These are phyloP conservation scores for Pollenia amentaria DNA, from an alignment of 2,888 invertebrate species.

Conservation along the genomic window DNA sequence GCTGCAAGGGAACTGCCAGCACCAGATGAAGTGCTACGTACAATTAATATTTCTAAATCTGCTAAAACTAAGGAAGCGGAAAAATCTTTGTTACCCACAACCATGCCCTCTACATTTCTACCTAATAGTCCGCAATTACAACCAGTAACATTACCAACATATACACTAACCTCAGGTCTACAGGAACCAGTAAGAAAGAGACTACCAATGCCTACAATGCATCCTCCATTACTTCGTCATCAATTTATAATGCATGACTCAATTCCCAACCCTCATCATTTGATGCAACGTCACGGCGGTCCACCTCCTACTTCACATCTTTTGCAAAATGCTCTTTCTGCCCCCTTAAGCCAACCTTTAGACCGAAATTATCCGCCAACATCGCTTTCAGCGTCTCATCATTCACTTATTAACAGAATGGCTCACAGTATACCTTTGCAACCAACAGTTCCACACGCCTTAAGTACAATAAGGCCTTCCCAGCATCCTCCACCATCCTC, in stretches of 20 bases:
- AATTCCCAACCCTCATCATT: conserved; percentile 75
- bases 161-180: conserved; percentile 80
- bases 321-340: conserved; percentile 82
- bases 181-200: conserved; percentile 84
- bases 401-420: conserved; percentile 65
- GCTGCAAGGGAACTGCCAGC: conserved; percentile 86
- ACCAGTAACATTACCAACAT: conserved; percentile 75
- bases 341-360: conserved; percentile 81
- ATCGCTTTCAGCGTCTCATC: conserved; percentile 75
- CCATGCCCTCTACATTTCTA: conserved; percentile 1
- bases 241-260: conserved; percentile 79
- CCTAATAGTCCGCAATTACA: conserved; percentile 50
- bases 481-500: conserved; percentile 48
- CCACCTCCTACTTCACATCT: conserved; percentile 80
- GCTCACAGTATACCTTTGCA: conserved; percentile 57
- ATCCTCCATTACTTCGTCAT: conserved; percentile 82
- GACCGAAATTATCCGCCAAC: conserved; percentile 78
- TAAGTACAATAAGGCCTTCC: conserved; percentile 58
- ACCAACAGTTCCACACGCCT: conserved; percentile 42
- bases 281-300: conserved; percentile 80
- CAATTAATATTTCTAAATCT: conserved; percentile 72
- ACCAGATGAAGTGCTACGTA: conserved; percentile 81
- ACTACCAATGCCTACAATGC: conserved; percentile 83
- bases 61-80: conserved; percentile 75
- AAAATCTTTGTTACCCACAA: conserved; percentile 30